Conservation (phyloP, 2,113 vertebrate species). For the Stigmatopora nigra region DNA sequence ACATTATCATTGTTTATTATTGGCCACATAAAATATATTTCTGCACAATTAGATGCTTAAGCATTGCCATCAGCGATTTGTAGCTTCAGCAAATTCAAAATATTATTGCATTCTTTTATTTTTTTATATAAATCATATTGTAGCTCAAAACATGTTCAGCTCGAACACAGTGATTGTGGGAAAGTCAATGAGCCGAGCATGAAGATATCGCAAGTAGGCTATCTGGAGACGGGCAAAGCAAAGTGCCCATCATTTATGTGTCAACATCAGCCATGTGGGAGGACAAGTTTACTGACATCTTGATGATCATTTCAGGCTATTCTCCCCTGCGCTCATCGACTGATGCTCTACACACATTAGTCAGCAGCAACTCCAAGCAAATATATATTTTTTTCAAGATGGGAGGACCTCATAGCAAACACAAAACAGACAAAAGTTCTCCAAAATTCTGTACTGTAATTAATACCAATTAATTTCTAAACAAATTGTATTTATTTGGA, state of each 20-base stretch:
- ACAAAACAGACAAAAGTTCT: conserved; percentile 4
- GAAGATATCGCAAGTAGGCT: conserved; percentile 48
- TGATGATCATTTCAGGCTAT: conserved; percentile 63
- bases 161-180: conserved; percentile 14
- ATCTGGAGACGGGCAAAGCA: conserved; percentile 57
- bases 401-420: conserved; percentile 29
- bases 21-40: conserved; percentile 6
- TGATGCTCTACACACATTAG: conserved; percentile 61
- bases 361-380: conserved; percentile 40
- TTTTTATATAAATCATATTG: neutral
- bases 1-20: conserved; percentile 7
- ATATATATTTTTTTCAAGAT: conserved; percentile 48
- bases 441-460: neutral
- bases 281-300: conserved; percentile 69
- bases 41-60: conserved; percentile 4
- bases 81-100: conserved; percentile 4
- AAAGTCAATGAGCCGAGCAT: conserved; percentile 45
- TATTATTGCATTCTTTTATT: neutral
- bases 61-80: neutral
- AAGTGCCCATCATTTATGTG: conserved; percentile 65
- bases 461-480: conserved; percentile 13
- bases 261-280: conserved; percentile 66
- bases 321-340: conserved; percentile 54
- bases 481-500: conserved; percentile 22
- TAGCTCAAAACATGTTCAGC: conserved; percentile 12